Evolutionary conservation across 2,888 invertebrate species (phyloP).

Genomic region (Chaitophorus viminalis): DNA sequence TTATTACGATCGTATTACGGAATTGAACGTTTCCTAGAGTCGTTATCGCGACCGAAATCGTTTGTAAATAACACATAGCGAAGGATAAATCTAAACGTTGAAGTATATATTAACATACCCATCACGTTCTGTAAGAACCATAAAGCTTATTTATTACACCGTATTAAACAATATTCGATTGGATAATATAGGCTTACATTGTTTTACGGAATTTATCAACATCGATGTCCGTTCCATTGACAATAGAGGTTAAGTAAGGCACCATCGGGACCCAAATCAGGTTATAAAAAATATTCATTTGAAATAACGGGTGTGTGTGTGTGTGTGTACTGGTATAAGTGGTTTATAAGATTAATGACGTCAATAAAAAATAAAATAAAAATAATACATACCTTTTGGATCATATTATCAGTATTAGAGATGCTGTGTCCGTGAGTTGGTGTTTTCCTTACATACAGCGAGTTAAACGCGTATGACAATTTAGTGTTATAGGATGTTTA

Average conservation of each 20-base stretch:
- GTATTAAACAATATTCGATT: background rate
- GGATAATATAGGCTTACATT: constrained; percentile 1
- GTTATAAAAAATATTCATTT: background rate
- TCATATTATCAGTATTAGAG: background rate
- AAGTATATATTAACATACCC: background rate
- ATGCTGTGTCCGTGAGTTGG: constrained; percentile 34
- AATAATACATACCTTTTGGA: background rate
- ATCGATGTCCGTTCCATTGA: background rate
- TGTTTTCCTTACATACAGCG: background rate
- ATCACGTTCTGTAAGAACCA: background rate
- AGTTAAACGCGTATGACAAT: constrained; percentile 35
- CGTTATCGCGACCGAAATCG: too few relatives aligned
- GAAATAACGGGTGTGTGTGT: background rate
- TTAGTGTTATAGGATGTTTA: constrained; percentile 43
- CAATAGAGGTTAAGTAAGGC: constrained; percentile 20
- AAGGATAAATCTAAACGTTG: background rate
- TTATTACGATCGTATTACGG: too few relatives aligned
- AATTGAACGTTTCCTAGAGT: too few relatives aligned
- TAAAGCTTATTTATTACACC: background rate
- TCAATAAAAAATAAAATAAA: background rate
- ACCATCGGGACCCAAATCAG: background rate
- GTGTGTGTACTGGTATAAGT: background rate
- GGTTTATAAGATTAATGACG: constrained; percentile 41
- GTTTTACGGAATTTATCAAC: background rate
- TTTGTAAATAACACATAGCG: background rate